Conservation (phyloP, 2,888 invertebrate genomes). For the Maniola hyperantus region DNA sequence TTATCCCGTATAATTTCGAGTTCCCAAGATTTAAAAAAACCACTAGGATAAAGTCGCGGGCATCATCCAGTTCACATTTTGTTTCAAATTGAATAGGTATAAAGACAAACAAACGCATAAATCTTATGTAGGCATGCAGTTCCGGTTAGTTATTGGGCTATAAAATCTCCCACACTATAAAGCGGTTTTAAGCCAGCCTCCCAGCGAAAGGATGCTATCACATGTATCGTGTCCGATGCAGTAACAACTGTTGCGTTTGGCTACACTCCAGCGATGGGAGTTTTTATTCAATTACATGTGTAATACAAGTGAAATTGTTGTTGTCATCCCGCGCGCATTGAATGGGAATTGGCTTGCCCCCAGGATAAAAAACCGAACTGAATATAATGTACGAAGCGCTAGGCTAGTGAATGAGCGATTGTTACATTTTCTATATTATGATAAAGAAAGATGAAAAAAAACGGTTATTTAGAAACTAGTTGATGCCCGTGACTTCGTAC, state of each 20-base stretch:
- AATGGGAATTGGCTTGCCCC: slow-evolving; percentile 27
- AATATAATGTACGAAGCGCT: slow-evolving; percentile 2
- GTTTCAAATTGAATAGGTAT: no score
- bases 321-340: slow-evolving; percentile 20
- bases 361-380: slow-evolving; percentile 15
- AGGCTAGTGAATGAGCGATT: background rate
- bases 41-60: no score
- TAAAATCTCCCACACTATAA: slow-evolving; percentile 26
- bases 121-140: background rate
- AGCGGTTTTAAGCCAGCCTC: slow-evolving; percentile 30
- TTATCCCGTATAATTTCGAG: no score
- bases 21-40: no score
- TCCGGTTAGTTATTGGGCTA: slow-evolving; percentile 17
- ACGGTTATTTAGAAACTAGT: no score
- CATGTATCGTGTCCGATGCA: slow-evolving; percentile 34
- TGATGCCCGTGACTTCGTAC: no score
- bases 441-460: no score
- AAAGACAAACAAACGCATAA: no score
- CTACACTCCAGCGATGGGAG: slow-evolving; percentile 41
- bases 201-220: slow-evolving; percentile 30
- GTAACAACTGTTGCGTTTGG: slow-evolving; percentile 46
- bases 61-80: no score
- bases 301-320: slow-evolving; percentile 43
- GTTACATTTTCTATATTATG: no score
- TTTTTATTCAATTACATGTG: slow-evolving; percentile 44